These are phyloP conservation scores for Eleutherodactylus coqui DNA, from an alignment of 2,797 vertebrate species.

Conservation along the genomic window DNA sequence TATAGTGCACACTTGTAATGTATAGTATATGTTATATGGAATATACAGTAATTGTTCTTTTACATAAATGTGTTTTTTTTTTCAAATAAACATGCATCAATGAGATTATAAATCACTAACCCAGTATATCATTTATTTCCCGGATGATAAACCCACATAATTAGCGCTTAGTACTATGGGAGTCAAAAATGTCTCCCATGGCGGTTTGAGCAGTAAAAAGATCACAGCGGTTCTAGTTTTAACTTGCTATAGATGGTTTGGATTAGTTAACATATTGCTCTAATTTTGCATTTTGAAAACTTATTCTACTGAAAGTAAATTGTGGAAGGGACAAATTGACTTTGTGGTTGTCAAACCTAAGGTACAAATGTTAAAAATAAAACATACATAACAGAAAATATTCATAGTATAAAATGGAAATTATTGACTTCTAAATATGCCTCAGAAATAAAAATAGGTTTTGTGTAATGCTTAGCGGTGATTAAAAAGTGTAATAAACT, in stretches of 20 bases:
- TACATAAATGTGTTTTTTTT: too few relatives aligned
- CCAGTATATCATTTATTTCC: too few relatives aligned
- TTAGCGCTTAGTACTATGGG: too few relatives aligned
- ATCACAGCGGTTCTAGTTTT: background rate
- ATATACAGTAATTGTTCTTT: too few relatives aligned
- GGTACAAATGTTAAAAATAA: background rate
- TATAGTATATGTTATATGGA: too few relatives aligned
- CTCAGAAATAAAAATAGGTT: constrained; percentile 4
- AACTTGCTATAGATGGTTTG: background rate
- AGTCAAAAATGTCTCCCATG: too few relatives aligned
- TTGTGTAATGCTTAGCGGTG: background rate
- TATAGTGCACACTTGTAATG: too few relatives aligned
- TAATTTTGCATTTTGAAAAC: background rate
- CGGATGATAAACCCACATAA: too few relatives aligned
- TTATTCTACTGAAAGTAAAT: background rate
- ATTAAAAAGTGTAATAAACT: constrained; percentile 16
- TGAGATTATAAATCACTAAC: too few relatives aligned
- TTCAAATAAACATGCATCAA: too few relatives aligned
- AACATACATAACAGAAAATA: background rate
- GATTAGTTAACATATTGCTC: background rate
- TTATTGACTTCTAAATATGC: background rate
- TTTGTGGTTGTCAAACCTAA: background rate
- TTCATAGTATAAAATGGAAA: background rate
- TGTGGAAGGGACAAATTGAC: background rate
- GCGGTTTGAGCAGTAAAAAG: too few relatives aligned